Conservation (phyloP, 2,888 invertebrate species). For the Griposia aprilina region DNA sequence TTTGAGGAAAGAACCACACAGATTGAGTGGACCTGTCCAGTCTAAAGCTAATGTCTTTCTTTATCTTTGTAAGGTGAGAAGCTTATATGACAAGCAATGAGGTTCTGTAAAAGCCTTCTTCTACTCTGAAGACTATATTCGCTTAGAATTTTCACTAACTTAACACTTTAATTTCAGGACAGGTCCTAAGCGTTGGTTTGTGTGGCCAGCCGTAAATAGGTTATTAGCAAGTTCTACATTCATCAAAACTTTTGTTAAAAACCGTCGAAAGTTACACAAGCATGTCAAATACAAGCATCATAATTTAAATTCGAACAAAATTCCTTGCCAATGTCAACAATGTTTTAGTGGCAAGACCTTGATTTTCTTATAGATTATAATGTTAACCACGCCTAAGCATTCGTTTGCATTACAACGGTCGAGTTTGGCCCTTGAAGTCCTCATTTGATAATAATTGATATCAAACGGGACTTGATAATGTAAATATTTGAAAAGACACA, state of each 20-base stretch:
- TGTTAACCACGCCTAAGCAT: constrained; percentile 73
- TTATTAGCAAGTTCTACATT: background rate
- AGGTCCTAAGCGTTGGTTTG: too few relatives aligned
- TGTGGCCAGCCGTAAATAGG: too few relatives aligned
- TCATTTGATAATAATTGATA: constrained; percentile 83
- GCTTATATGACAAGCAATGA: background rate
- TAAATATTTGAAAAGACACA: constrained; percentile 81
- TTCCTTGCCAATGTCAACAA: constrained; percentile 57
- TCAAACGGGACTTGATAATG: constrained; percentile 72
- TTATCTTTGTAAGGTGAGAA: background rate
- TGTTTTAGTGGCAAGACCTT: constrained; percentile 70
- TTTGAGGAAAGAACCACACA: too few relatives aligned
- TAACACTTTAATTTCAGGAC: too few relatives aligned
- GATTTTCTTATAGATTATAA: constrained; percentile 69
- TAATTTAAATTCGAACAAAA: constrained; percentile 54
- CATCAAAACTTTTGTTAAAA: constrained; percentile 5
- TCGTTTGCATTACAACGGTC: constrained; percentile 83
- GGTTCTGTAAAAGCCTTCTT: too few relatives aligned
- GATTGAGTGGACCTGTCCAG: too few relatives aligned
- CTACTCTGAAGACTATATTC: too few relatives aligned
- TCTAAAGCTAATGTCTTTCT: background rate
- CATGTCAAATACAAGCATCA: constrained; percentile 19
- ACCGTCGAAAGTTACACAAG: constrained; percentile 9
- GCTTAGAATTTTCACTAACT: too few relatives aligned
- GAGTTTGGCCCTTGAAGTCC: constrained; percentile 80